Percentiles rank a stretch among this genome's conserved stretches.
These are phyloP conservation scores for Leptonema lineaticorne DNA, from an alignment of 1,140 invertebrate species.

Conservation along the genomic window DNA sequence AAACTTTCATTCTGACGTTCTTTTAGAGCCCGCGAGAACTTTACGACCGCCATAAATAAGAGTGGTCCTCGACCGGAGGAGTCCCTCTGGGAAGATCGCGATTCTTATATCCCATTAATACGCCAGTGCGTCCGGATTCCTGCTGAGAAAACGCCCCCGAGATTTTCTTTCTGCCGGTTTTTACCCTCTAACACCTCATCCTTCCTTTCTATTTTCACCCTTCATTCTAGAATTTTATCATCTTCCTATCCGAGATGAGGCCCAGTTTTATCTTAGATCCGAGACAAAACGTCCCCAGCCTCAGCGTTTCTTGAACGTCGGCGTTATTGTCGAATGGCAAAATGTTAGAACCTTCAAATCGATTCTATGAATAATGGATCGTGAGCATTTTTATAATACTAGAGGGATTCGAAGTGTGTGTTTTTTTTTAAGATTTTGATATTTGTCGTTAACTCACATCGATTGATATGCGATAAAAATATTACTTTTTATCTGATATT, in stretches of 20 bases:
- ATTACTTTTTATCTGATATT: too few relatives aligned
- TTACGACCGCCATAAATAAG: conserved; percentile 38
- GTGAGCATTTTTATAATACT: neutral
- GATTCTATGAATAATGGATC: conserved; percentile 13
- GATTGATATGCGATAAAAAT: too few relatives aligned
- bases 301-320: too few relatives aligned
- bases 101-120: conserved; percentile 32
- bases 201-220: too few relatives aligned
- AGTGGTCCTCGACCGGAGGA: conserved; percentile 21
- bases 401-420: neutral
- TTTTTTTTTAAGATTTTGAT: neutral
- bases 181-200: too few relatives aligned
- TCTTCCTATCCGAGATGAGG: too few relatives aligned
- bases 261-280: too few relatives aligned
- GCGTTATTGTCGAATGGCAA: conserved; percentile 1
- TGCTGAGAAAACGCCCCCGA: conserved; percentile 24
- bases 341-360: neutral
- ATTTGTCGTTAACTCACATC: too few relatives aligned
- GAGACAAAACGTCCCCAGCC: neutral
- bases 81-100: conserved; percentile 23
- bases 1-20: neutral
- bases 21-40: conserved; percentile 14
- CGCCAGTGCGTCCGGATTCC: conserved; percentile 22
- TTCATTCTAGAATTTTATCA: too few relatives aligned
- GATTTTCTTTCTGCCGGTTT: neutral